Conservation (phyloP, 2,888 invertebrate genomes). For the Pristionchus entomophagus region DNA sequence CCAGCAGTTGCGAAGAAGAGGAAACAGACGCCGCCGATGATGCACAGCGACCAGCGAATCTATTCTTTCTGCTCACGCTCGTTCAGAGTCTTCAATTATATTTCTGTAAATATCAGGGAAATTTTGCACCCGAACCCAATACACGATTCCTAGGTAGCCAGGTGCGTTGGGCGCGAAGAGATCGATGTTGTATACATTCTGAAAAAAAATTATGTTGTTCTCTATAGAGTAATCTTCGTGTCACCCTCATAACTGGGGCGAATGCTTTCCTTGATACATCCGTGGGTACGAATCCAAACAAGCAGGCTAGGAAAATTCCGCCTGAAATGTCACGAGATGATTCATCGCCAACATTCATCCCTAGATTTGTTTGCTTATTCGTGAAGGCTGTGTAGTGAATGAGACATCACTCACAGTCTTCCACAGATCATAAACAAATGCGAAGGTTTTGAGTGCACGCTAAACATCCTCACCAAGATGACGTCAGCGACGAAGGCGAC, state of each 20-base stretch:
- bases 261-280: neutral
- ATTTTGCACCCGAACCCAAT: neutral
- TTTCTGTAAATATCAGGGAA: neutral
- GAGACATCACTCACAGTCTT: neutral
- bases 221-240: neutral
- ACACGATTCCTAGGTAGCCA: neutral
- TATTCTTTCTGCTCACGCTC: neutral
- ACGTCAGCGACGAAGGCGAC: neutral
- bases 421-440: neutral
- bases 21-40: neutral
- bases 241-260: neutral
- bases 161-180: neutral
- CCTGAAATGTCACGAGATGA: neutral
- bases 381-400: neutral
- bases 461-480: neutral
- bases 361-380: neutral
- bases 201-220: neutral
- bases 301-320: neutral
- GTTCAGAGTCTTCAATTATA: neutral
- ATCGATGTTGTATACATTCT: neutral
- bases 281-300: neutral
- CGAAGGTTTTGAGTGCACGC: too few relatives aligned
- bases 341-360: neutral
- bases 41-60: neutral
- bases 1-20: neutral